Evolutionary conservation across 2,113 vertebrate species (phyloP), one percentile per base, ranked within the genome.

Genomic region (Pseudorectes ferrugineus): DNA sequence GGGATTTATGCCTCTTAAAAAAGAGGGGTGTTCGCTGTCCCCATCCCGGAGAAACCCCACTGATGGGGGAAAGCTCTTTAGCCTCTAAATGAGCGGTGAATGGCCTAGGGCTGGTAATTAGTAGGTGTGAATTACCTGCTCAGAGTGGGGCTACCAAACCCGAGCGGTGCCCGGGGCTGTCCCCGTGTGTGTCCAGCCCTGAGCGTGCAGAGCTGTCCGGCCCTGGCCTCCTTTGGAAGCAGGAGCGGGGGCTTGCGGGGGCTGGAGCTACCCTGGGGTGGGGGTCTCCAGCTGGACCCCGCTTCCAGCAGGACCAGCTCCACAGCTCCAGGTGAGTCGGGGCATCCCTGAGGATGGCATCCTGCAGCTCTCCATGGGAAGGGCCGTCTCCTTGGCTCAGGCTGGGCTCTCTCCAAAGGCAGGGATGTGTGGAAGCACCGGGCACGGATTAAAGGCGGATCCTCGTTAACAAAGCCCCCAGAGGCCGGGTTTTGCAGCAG

Each of bases 151-250:
- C 12, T 42, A 33, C 15, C 52, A 61, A 71, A 29, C 21, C 19
- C 0, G 0, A 36, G 7, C 14, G 33, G 22, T 4, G 4, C 2
- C 0, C 3, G 31, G 54, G 22, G 45, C 54, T 4, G 2, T 9
- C 42, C 23, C 2, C 1, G 0, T 4, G 25, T 0, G 1, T 1
- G 6, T 31, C 38, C 63, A 21, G 38, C 28, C 25, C 49, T 11
- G 45, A 25, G 17, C 0, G 12, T 13, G 46, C 51, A 10, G 31
- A 0, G 0, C 22, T 52, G 12, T 43, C 48, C 86, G 36, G 42
- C 8, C 28, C 12, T 2, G 1, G 42, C 23, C 29, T 72, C 33
- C 2, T 74, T 7, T 17, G 66, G 66, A 14, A 36, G 12, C 4
- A n/a, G n/a, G 52, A 35, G 2, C 5, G 25, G 33, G 45, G 19